Evolutionary conservation across 2,797 vertebrate genomes (phyloP).

Genomic region (Hippopotamyrus pictus): DNA sequence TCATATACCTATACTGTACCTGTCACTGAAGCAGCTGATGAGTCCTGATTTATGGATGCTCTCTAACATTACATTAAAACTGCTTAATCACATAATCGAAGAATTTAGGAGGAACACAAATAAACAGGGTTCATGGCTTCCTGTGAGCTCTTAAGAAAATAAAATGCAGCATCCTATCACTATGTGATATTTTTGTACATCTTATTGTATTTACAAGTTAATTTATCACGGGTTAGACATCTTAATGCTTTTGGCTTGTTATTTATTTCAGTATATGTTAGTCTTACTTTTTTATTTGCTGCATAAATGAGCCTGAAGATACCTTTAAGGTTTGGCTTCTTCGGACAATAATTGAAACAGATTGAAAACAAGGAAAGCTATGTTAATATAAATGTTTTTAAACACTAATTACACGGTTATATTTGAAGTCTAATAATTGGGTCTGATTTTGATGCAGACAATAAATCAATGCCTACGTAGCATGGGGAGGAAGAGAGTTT

Average conservation of each 20-base stretch:
- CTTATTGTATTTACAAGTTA: slow-evolving; percentile 83
- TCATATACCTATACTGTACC: slow-evolving; percentile 65
- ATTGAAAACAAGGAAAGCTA: slow-evolving; percentile 27
- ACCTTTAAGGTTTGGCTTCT: slow-evolving; percentile 66
- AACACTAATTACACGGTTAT: slow-evolving; percentile 47
- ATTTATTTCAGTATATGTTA: slow-evolving; percentile 83
- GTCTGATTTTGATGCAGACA: slow-evolving; percentile 47
- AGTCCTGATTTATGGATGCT: slow-evolving; percentile 67
- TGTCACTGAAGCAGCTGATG: slow-evolving; percentile 64
- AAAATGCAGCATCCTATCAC: slow-evolving; percentile 85
- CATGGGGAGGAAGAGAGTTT: slow-evolving; percentile 60
- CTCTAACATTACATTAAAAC: slow-evolving; percentile 59
- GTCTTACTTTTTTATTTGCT: slow-evolving; percentile 68
- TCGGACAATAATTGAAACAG: slow-evolving; percentile 16
- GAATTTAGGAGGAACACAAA: slow-evolving; percentile 43
- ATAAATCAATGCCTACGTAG: slow-evolving; percentile 52
- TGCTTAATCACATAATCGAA: slow-evolving; percentile 57
- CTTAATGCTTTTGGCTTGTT: slow-evolving; percentile 70
- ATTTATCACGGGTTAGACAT: slow-evolving; percentile 81
- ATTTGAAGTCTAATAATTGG: slow-evolving; percentile 47
- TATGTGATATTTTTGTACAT: slow-evolving; percentile 92
- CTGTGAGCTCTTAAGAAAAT: slow-evolving; percentile 63
- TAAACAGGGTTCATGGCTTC: slow-evolving; percentile 50
- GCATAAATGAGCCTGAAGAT: slow-evolving; percentile 62
- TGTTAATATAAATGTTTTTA: slow-evolving; percentile 55